Evolutionary conservation across 2,113 vertebrate species (phyloP).

Genomic region (Vulpes lagopus): DNA sequence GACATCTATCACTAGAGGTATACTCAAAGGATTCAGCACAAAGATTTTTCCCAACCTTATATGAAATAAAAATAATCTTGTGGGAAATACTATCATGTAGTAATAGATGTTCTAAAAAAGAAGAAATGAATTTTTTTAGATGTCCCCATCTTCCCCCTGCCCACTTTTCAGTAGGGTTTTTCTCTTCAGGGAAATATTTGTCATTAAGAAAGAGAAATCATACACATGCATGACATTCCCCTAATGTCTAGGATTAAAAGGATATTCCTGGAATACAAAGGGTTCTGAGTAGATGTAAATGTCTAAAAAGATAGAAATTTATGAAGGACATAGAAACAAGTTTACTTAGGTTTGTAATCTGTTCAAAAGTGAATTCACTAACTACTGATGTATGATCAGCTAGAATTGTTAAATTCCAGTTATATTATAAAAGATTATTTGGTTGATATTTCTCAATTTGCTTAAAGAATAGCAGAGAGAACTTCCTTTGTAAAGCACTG

Average conservation of each 20-base stretch:
- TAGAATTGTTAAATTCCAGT: conserved; percentile 77
- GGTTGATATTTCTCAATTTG: conserved; percentile 59
- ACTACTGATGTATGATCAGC: conserved; percentile 66
- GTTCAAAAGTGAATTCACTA: conserved; percentile 73
- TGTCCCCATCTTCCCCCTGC: conserved; percentile 26
- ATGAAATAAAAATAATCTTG: conserved; percentile 82
- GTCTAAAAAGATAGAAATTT: conserved; percentile 75
- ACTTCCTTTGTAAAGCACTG: conserved; percentile 25
- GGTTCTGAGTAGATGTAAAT: conserved; percentile 67
- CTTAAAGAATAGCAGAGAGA: neutral
- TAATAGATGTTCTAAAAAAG: conserved; percentile 78
- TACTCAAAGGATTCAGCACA: conserved; percentile 81
- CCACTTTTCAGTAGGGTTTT: conserved; percentile 66
- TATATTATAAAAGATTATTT: conserved; percentile 63
- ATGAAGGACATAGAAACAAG: conserved; percentile 62
- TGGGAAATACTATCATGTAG: conserved; percentile 71
- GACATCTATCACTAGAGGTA: conserved; percentile 83
- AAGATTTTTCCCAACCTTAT: conserved; percentile 84
- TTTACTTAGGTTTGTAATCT: conserved; percentile 72
- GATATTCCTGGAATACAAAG: conserved; percentile 52
- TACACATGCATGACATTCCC: neutral
- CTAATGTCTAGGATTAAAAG: neutral
- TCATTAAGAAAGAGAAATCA: conserved; percentile 59
- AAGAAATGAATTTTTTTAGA: conserved; percentile 69
- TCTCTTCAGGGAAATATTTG: conserved; percentile 63